Conservation (phyloP, 2,888 invertebrate species). For the Cataglyphis cursor region DNA sequence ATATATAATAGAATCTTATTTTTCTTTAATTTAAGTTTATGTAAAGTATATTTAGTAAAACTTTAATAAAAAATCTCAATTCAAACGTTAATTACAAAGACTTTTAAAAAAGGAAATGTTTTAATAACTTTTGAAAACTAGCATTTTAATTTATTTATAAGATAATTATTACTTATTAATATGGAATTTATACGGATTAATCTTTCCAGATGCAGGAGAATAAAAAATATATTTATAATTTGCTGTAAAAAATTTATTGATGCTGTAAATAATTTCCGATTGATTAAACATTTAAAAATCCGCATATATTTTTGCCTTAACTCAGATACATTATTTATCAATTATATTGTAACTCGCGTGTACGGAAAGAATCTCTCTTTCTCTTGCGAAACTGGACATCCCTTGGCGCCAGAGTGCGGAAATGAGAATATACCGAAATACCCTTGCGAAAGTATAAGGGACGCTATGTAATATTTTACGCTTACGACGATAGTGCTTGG, state of each 20-base stretch:
- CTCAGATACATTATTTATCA: conserved; percentile 24
- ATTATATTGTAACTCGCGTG: conserved; percentile 26
- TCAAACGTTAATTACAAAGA: neutral
- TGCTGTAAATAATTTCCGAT: neutral
- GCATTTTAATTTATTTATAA: neutral
- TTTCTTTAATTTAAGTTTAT: neutral
- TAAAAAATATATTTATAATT: neutral
- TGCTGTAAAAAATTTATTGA: neutral
- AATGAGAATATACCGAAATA: conserved; percentile 47
- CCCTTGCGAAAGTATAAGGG: conserved; percentile 38
- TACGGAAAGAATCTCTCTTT: neutral
- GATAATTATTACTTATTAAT: neutral
- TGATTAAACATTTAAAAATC: neutral
- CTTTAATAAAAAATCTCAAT: neutral
- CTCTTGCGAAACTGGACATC: neutral
- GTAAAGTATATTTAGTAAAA: neutral
- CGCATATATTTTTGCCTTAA: neutral
- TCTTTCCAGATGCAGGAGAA: neutral
- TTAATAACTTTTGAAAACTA: neutral
- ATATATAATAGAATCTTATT: neutral
- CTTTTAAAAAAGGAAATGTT: neutral
- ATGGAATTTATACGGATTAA: neutral
- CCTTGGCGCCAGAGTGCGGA: neutral
- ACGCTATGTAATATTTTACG: conserved; percentile 46
- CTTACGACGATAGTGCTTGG: conserved; percentile 32